A percentile compares a stretch with the other conserved stretches of the same genome.
Conservation (phyloP, 2,797 vertebrate genomes). For the Propithecus deckenii region DNA sequence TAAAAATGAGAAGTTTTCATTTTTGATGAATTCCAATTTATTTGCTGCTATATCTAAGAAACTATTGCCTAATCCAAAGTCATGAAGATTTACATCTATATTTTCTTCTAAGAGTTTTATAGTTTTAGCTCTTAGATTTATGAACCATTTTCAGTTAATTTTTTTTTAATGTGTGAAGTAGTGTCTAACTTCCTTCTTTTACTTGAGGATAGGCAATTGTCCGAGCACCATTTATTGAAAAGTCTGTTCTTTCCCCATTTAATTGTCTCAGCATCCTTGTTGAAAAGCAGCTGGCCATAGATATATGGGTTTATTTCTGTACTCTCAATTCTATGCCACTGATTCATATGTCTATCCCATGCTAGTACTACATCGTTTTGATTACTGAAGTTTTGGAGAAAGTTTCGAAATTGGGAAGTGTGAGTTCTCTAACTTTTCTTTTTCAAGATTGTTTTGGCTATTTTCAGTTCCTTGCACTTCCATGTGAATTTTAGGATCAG, state of each 20-base stretch:
- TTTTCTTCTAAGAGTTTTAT: slow-evolving; percentile 13
- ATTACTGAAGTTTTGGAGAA: neutral
- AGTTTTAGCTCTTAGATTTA: neutral
- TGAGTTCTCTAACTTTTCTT: neutral
- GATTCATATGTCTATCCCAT: neutral
- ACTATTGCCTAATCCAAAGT: neutral
- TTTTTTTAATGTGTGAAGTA: neutral
- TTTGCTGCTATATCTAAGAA: neutral
- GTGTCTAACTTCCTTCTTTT: neutral
- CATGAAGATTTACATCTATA: neutral
- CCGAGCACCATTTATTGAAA: neutral
- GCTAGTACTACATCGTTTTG: neutral
- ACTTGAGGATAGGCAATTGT: neutral
- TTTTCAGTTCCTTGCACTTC: neutral
- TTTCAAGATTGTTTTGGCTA: neutral
- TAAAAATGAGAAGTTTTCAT: neutral
- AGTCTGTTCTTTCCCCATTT: neutral
- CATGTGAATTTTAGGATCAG: neutral
- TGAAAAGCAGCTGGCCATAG: neutral
- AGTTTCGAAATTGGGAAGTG: neutral
- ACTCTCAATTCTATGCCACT: neutral
- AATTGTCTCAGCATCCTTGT: neutral
- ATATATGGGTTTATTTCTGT: neutral
- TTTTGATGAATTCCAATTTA: neutral
- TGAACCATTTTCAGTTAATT: neutral